phyloP scores from a whole-genome alignment of 2,113 vertebrate species.

The Gopherus flavomarginatus region DNA sequence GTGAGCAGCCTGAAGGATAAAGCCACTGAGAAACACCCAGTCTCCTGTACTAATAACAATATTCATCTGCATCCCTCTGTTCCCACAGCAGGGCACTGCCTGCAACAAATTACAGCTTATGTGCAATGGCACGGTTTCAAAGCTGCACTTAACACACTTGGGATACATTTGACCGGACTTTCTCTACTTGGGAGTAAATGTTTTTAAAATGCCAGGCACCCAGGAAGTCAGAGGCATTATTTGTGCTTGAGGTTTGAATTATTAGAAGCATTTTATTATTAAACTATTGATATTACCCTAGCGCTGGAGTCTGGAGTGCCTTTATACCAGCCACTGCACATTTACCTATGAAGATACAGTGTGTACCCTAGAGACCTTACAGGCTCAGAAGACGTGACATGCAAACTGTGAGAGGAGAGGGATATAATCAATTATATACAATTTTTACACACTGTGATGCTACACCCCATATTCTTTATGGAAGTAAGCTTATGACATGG shows the following conservation, averaged over 20 bases:
- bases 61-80: slow-evolving; percentile 3
- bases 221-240: not conserved
- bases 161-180: not conserved
- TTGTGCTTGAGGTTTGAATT: not conserved
- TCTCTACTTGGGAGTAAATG: not conserved
- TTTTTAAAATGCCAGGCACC: slow-evolving; percentile 13
- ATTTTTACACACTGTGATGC: too few species aligned
- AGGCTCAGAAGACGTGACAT: not conserved
- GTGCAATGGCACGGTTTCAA: not conserved
- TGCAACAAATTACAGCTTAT: slow-evolving; percentile 29
- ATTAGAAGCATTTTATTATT: slow-evolving; percentile 28
- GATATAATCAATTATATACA: not conserved
- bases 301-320: not conserved
- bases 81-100: slow-evolving; percentile 1
- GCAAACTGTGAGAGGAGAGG: not conserved
- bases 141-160: slow-evolving; percentile 34
- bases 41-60: slow-evolving; percentile 35
- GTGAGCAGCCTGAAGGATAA: slow-evolving; percentile 17
- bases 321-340: not conserved
- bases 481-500: too few species aligned
- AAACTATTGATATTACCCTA: not conserved
- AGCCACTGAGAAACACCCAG: slow-evolving; percentile 37
- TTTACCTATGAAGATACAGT: slow-evolving; percentile 31
- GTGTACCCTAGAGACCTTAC: not conserved
- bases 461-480: too few species aligned